Evolutionary conservation across 2,797 vertebrate species (phyloP).

Genomic region (Falco cherrug): DNA sequence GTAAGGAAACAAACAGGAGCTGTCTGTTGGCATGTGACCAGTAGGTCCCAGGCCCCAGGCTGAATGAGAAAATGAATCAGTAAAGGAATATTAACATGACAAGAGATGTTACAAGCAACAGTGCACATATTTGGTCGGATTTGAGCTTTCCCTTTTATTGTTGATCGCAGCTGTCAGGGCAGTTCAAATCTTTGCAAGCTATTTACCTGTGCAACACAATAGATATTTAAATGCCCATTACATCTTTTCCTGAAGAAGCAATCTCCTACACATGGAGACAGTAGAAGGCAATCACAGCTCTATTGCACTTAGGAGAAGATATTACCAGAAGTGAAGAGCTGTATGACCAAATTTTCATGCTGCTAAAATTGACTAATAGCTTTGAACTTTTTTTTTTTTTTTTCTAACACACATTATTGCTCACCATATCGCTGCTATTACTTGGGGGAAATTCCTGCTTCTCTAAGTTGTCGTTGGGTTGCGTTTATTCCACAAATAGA

Average conservation of each 20-base stretch:
- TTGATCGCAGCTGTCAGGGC: neutral
- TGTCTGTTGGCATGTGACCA: neutral
- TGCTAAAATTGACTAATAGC: conserved; percentile 26
- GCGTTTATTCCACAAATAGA: neutral
- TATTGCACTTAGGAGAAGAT: neutral
- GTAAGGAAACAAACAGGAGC: neutral
- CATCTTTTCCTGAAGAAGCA: conserved; percentile 32
- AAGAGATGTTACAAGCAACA: neutral
- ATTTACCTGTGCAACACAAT: conserved; percentile 22
- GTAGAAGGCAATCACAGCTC: conserved; percentile 22
- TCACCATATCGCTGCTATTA: neutral
- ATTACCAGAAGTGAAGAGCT: conserved; percentile 22
- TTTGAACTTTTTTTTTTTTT: neutral
- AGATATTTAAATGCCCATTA: conserved; percentile 51
- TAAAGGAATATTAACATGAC: neutral
- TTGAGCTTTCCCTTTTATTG: neutral
- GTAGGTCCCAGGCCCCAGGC: neutral
- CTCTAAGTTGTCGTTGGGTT: neutral
- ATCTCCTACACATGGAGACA: neutral
- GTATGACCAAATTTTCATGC: conserved; percentile 19
- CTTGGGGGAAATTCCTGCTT: neutral
- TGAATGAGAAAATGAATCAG: neutral
- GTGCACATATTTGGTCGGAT: neutral
- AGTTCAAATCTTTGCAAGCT: neutral
- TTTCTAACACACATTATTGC: neutral